phyloP scores from a whole-genome alignment of 2,113 vertebrate species.

The Phylloscopus whistleri region DNA sequence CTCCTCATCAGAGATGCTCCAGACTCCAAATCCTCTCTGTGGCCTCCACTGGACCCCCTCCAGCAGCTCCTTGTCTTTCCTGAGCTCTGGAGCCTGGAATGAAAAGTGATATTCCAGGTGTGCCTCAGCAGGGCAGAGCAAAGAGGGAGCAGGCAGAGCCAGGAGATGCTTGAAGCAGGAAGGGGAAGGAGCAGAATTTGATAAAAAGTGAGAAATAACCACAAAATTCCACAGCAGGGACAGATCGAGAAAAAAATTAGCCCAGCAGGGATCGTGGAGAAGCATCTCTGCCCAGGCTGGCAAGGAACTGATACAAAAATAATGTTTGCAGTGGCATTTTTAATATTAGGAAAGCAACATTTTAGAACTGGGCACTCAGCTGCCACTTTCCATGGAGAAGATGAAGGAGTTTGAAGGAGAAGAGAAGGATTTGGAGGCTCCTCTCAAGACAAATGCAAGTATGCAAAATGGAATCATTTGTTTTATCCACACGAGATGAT shows the following conservation, averaged over 20 bases:
- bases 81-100: background rate
- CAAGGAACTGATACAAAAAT: background rate
- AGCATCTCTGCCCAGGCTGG: background rate
- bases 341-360: background rate
- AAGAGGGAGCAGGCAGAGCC: background rate
- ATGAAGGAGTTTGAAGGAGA: background rate
- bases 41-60: background rate
- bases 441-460: no score
- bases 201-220: background rate
- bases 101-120: background rate
- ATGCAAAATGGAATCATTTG: no score
- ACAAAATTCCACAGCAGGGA: background rate
- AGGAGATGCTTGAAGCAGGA: background rate
- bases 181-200: background rate
- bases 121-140: background rate
- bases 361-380: background rate
- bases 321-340: background rate
- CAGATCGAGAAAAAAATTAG: background rate
- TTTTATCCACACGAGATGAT: no score
- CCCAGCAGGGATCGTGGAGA: background rate
- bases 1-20: background rate
- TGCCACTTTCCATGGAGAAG: background rate
- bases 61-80: background rate
- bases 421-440: no score
- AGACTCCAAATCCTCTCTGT: background rate